phyloP scores from a whole-genome alignment of 2,888 invertebrate genomes.

The Ichneumon xanthorius region DNA sequence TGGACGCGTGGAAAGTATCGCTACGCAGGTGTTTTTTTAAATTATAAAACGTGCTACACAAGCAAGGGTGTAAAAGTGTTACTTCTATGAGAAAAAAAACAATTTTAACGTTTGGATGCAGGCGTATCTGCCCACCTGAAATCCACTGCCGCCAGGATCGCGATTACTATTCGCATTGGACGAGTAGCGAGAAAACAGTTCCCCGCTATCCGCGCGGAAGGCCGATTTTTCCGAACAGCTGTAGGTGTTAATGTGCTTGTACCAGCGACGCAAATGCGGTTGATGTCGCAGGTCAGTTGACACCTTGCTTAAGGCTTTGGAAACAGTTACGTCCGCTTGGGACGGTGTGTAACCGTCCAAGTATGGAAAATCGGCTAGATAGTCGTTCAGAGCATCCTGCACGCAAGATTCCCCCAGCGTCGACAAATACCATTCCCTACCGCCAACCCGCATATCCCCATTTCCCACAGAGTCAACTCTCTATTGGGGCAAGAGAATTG shows the following conservation, averaged over 20 bases:
- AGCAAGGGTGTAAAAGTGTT: not conserved
- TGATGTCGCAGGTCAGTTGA: constrained; percentile 72
- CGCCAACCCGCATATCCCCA: constrained; percentile 68
- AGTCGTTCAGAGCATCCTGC: constrained; percentile 82
- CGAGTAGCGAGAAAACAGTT: constrained; percentile 63
- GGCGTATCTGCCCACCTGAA: constrained; percentile 72
- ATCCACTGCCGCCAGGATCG: constrained; percentile 65
- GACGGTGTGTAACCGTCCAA: constrained; percentile 84
- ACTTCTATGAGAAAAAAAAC: not conserved
- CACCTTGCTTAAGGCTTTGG: constrained; percentile 74
- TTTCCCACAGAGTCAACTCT: constrained; percentile 58
- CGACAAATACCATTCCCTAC: constrained; percentile 76
- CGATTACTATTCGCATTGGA: constrained; percentile 46
- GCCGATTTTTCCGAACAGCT: constrained; percentile 74
- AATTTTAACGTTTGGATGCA: constrained; percentile 29
- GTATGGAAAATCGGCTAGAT: constrained; percentile 84
- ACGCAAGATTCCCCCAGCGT: constrained; percentile 79
- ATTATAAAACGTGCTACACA: not conserved
- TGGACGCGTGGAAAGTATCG: not conserved
- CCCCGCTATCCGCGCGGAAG: constrained; percentile 72
- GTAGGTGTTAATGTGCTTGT: constrained; percentile 82
- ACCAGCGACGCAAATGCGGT: constrained; percentile 84
- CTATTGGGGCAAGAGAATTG: constrained; percentile 61
- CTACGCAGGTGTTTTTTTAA: too few relatives aligned
- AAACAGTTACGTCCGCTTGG: constrained; percentile 82